These are phyloP conservation scores for Calycopis cecrops DNA, from an alignment of 1,140 invertebrate species.

Conservation along the genomic window DNA sequence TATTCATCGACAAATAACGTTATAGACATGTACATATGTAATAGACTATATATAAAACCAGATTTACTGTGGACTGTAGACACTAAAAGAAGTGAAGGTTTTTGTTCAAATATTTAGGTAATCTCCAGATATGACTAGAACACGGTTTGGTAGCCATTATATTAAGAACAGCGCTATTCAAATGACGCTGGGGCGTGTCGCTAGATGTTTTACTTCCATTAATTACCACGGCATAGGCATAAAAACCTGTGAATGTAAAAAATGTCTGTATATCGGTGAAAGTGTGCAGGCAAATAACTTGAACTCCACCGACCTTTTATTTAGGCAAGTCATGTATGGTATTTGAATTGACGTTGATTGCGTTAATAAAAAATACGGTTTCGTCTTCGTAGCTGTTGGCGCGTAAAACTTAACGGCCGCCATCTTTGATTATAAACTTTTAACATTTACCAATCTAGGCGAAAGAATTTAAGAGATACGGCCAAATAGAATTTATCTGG, in stretches of 20 bases:
- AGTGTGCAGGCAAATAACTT: constrained; percentile 6
- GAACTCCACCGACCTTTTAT: constrained; percentile 10
- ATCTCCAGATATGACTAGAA: too few species aligned
- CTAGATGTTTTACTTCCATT: too few species aligned
- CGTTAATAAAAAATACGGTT: constrained; percentile 1
- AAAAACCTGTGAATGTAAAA: neutral
- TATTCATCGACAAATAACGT: too few species aligned
- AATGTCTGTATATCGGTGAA: neutral
- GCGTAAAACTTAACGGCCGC: constrained; percentile 2
- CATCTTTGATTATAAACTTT: constrained; percentile 3
- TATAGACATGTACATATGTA: too few species aligned
- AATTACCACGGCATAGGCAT: too few species aligned
- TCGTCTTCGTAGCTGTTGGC: neutral
- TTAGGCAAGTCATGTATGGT: constrained; percentile 11
- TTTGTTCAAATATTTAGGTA: too few species aligned
- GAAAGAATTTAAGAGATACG: neutral
- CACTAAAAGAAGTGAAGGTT: too few species aligned
- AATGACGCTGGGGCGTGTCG: too few species aligned
- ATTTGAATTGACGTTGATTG: constrained; percentile 13
- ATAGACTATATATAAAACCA: too few species aligned
- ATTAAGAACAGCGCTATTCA: too few species aligned
- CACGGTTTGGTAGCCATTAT: too few species aligned
- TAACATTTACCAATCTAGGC: neutral
- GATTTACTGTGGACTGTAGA: too few species aligned
- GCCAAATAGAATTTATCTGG: neutral